Evolutionary conservation across 2,888 invertebrate species (phyloP), one percentile per base, ranked within the genome.

Genomic region (Apoderus coryli): DNA sequence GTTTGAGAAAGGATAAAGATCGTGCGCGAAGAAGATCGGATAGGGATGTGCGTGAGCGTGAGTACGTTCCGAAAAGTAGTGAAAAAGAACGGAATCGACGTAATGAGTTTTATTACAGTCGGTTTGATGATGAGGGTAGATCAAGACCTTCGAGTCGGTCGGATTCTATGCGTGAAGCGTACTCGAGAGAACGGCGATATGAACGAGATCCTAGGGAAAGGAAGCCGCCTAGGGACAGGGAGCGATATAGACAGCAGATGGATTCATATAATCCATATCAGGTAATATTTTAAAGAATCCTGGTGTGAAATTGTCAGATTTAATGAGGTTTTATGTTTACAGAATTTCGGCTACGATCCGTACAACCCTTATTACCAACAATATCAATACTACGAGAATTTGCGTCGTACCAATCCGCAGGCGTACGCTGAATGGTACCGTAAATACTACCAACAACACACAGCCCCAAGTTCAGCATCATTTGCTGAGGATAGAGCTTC

Each of bases 341-440:
- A 60, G 58, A 50, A 52, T 24, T 56, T 50, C 33, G 52, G 56
- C 10, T 67, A 64, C 38, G 71, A 72, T 54, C 65, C 69, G 32
- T 70, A 68, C 59, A 57, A 57, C 52, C 62, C 64, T 39, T 72
- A 71, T 54, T 66, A 70, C 26, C 52, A 50, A 34, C 68, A 72
- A 50, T 75, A 76, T 57, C 69, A 73, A 49, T 82, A 81, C 61
- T 76, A 78, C 52, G 79, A 80, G 57, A 78, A 77, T 52, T 62
- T 85, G 53, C 69, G 81, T 3, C 65, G 72, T 34, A 72, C 71
- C 26, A 76, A 85, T 65, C 84, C 85, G 12, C 73, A 74, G 46
- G 77, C 76, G 13, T 85, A 85, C 60, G 67, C 77, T 39, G 74
- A 72, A 48, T 71, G 78, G 66, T 85, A 82, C 61, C 67, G 75